Conservation (phyloP, 1,140 invertebrate genomes). For the Drosophila santomea region DNA sequence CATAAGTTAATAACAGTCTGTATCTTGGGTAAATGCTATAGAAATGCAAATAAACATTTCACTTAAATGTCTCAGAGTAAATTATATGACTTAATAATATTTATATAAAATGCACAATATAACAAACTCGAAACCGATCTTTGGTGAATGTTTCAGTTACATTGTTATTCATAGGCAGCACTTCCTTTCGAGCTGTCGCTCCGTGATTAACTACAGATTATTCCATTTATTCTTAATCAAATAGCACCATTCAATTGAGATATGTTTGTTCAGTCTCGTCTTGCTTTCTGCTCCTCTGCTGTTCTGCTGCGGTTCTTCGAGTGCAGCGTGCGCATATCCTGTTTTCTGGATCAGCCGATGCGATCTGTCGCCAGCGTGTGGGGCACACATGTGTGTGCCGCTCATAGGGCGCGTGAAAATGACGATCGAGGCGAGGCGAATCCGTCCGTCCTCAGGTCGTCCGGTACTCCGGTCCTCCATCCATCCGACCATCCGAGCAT, state of each 20-base stretch:
- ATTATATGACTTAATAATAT: not conserved
- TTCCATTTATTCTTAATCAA: conserved; percentile 24
- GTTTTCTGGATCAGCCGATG: conserved; percentile 36
- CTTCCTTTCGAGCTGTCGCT: not conserved
- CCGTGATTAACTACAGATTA: conserved; percentile 14
- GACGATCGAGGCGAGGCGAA: conserved; percentile 36
- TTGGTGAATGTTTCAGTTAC: too few relatives aligned
- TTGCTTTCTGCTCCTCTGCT: not conserved
- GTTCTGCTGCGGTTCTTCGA: conserved; percentile 20
- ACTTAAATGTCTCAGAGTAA: conserved; percentile 3
- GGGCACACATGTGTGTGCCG: conserved; percentile 49
- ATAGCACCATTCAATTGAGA: conserved; percentile 17
- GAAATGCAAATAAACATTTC: not conserved
- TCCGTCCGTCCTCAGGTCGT: conserved; percentile 8
- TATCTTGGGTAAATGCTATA: not conserved
- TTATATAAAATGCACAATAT: too few relatives aligned
- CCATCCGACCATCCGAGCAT: not conserved
- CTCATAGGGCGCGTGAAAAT: conserved; percentile 54
- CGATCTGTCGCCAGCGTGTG: conserved; percentile 59
- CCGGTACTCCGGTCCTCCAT: not conserved
- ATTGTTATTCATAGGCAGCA: not conserved
- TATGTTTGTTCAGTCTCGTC: conserved; percentile 5
- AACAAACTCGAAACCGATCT: too few relatives aligned
- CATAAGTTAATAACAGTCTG: conserved; percentile 7
- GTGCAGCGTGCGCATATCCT: conserved; percentile 59